A percentile compares a stretch with the other conserved stretches of the same genome.
Conservation (phyloP, 37 sponge, comb jelly and placozoan genomes). For the Corticium candelabrum region DNA sequence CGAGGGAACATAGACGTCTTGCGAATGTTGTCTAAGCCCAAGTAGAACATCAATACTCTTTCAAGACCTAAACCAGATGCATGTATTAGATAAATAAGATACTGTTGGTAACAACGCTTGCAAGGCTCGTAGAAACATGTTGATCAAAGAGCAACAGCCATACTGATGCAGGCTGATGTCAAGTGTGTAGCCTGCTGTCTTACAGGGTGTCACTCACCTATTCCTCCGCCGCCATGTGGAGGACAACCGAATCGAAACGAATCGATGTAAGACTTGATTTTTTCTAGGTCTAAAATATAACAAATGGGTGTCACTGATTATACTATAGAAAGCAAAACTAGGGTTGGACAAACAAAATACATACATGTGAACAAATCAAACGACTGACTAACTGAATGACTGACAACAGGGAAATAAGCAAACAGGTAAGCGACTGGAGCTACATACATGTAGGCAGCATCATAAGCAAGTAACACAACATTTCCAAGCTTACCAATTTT, state of each 20-base stretch:
- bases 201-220: conserved; percentile 76
- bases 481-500: conserved; percentile 50
- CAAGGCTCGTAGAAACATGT: too few species aligned
- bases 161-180: too few species aligned
- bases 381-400: too few species aligned
- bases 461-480: too few species aligned
- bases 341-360: too few species aligned
- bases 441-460: background rate
- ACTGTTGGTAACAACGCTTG: too few species aligned
- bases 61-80: conserved; percentile 58
- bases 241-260: conserved; percentile 87
- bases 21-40: conserved; percentile 94
- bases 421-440: background rate
- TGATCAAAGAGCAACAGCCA: too few species aligned
- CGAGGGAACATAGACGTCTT: conserved; percentile 98
- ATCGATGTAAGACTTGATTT: conserved; percentile 96
- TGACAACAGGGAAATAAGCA: too few species aligned
- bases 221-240: conserved; percentile 98
- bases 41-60: conserved; percentile 93
- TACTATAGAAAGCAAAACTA: too few species aligned
- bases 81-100: conserved; percentile 7
- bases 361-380: too few species aligned
- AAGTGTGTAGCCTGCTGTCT: too few species aligned
- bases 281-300: conserved; percentile 66
- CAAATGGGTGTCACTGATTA: too few species aligned